These are phyloP conservation scores for Myiozetetes cayanensis DNA, from an alignment of 2,113 vertebrate genomes.

Conservation along the genomic window DNA sequence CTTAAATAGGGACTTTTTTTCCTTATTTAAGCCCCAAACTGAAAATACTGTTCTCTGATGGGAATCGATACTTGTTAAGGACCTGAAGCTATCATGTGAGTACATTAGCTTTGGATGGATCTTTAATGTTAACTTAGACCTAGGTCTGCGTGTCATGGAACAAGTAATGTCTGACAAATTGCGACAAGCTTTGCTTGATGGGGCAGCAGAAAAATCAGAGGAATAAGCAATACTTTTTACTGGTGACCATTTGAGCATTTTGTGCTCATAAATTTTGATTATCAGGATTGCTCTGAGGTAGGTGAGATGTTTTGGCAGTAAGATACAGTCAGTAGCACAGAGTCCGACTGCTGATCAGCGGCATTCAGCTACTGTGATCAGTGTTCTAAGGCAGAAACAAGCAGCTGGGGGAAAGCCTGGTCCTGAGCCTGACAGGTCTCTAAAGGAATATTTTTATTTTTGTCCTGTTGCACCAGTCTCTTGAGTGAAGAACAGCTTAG, in stretches of 20 bases:
- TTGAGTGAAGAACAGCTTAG: background rate
- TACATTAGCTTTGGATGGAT: background rate
- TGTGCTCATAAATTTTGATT: background rate
- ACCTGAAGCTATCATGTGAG: background rate
- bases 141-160: background rate
- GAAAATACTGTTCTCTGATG: background rate
- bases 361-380: background rate
- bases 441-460: background rate
- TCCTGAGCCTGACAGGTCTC: background rate
- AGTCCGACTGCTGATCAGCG: background rate
- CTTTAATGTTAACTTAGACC: background rate
- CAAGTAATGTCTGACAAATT: background rate
- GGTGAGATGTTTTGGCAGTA: background rate
- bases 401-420: background rate
- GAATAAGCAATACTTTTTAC: background rate
- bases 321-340: background rate
- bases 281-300: background rate
- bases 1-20: background rate
- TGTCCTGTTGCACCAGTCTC: background rate
- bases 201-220: background rate
- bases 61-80: background rate
- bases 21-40: background rate
- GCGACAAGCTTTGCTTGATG: background rate
- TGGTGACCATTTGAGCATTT: background rate
- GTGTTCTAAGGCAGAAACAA: background rate